phyloP scores from a whole-genome alignment of 2,113 vertebrate species.

The Petromus typicus region DNA sequence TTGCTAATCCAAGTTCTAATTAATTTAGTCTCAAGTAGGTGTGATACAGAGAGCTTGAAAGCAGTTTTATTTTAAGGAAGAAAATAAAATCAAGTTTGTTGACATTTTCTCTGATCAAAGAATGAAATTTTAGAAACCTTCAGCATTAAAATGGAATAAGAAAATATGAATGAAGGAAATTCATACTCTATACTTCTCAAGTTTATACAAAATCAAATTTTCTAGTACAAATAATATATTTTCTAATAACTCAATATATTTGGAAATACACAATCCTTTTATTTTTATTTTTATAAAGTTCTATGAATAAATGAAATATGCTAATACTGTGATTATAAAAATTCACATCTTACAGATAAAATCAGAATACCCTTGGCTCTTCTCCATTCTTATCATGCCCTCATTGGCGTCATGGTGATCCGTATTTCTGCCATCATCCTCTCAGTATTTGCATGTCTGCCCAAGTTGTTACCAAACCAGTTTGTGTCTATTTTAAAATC shows the following conservation, averaged over 20 bases:
- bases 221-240: background rate
- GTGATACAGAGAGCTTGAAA: background rate
- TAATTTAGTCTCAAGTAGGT: constrained; percentile 81
- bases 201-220: background rate
- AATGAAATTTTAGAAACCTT: constrained; percentile 12
- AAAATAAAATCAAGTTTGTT: background rate
- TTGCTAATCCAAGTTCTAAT: constrained; percentile 86
- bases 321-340: background rate
- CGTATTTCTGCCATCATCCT: background rate
- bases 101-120: background rate
- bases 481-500: background rate
- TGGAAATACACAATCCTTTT: background rate
- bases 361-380: background rate
- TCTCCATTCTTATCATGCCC: background rate
- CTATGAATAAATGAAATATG: background rate
- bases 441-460: background rate
- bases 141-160: constrained; percentile 29
- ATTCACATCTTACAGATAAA: background rate
- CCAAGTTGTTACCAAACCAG: background rate
- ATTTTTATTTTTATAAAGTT: background rate
- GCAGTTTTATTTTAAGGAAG: constrained; percentile 46
- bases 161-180: background rate
- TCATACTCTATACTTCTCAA: background rate
- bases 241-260: background rate
- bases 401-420: background rate